A percentile compares a stretch with the other conserved stretches of the same genome.
These are phyloP conservation scores for Pristionchus exspectatus DNA, from an alignment of 2,888 invertebrate genomes.

Conservation along the genomic window DNA sequence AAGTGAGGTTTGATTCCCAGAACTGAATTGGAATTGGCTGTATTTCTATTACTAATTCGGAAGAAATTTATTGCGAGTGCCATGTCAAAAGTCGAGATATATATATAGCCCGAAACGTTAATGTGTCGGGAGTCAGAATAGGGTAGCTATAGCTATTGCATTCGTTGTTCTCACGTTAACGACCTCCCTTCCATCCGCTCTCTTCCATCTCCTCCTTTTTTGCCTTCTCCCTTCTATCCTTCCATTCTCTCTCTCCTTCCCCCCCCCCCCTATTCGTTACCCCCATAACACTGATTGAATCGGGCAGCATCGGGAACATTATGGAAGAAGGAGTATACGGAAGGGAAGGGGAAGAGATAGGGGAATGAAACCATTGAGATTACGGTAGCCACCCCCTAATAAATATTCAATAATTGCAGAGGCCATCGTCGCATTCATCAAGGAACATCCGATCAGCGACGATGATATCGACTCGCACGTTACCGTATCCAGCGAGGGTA, in stretches of 20 bases:
- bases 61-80: too few species aligned
- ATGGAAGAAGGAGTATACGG: not conserved
- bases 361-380: not conserved
- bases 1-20: too few species aligned
- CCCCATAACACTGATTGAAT: not conserved
- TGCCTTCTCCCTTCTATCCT: not conserved
- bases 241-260: not conserved
- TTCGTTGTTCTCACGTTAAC: not conserved
- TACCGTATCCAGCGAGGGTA: conserved; percentile 53
- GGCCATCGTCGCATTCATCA: conserved; percentile 54
- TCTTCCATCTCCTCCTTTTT: not conserved
- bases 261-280: not conserved
- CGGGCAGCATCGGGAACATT: not conserved
- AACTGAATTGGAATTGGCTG: too few species aligned
- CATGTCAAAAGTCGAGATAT: not conserved
- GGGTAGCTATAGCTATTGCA: not conserved
- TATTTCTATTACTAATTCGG: too few species aligned
- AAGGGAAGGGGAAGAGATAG: not conserved
- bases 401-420: conserved; percentile 44
- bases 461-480: conserved; percentile 58
- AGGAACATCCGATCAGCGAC: conserved; percentile 56
- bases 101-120: not conserved
- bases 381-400: conserved; percentile 5
- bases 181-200: not conserved
- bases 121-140: not conserved